Conservation (phyloP, 2,113 vertebrate genomes). For the Agelaius tricolor region DNA sequence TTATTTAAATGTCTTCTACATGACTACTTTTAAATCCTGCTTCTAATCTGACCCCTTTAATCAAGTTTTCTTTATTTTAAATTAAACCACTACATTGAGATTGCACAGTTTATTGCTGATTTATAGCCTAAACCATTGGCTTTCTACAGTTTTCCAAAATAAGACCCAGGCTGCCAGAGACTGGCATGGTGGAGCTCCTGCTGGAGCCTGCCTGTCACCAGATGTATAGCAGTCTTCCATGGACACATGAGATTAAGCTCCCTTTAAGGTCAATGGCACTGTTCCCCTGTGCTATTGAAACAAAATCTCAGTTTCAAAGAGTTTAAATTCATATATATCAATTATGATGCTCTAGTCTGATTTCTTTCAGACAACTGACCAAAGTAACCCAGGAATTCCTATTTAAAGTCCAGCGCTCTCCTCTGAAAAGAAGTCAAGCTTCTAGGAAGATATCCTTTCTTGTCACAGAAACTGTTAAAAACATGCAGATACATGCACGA, state of each 20-base stretch:
- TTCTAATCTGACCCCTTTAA: not conserved
- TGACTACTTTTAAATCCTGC: not conserved
- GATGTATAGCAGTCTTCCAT: not conserved
- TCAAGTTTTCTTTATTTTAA: not conserved
- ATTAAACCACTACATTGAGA: not conserved
- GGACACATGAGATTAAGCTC: not conserved
- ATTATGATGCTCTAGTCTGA: not conserved
- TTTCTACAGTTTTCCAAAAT: not conserved
- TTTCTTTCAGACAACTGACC: not conserved
- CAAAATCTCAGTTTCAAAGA: not conserved
- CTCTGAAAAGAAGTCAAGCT: not conserved
- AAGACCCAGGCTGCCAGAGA: not conserved
- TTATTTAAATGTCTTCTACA: slow-evolving; percentile 19
- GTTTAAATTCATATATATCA: not conserved
- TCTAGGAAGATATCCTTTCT: not conserved
- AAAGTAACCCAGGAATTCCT: not conserved
- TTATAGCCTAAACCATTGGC: not conserved
- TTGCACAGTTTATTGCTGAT: not conserved
- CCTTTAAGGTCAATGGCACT: not conserved
- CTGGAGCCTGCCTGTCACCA: not conserved
- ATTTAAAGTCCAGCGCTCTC: not conserved
- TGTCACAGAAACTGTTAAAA: not conserved
- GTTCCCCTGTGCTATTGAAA: not conserved
- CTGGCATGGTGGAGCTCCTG: not conserved
- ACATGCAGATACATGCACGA: not conserved